phyloP scores from a whole-genome alignment of 2,113 vertebrate genomes.

The Lamprologus ornatipinnis region DNA sequence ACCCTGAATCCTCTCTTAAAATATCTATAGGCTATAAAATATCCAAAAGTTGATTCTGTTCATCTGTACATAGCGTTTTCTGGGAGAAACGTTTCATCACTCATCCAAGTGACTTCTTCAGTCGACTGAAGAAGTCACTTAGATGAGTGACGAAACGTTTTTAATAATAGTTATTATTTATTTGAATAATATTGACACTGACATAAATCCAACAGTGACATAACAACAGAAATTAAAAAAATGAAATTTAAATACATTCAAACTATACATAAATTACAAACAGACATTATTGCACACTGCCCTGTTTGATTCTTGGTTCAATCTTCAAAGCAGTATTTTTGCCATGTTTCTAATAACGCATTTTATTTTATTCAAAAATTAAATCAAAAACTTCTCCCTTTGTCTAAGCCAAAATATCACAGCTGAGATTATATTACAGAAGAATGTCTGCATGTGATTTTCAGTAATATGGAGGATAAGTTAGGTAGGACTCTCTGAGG shows the following conservation, averaged over 20 bases:
- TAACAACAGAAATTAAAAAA: slow-evolving; percentile 29
- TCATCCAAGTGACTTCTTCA: too few relatives aligned
- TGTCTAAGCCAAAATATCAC: neutral
- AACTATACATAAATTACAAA: neutral
- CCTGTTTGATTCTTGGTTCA: neutral
- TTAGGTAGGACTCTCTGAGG: slow-evolving; percentile 40
- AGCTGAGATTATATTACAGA: neutral
- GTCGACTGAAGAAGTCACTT: too few relatives aligned
- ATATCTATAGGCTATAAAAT: neutral
- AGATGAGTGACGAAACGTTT: too few relatives aligned
- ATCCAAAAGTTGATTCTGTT: too few relatives aligned
- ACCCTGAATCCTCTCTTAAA: neutral
- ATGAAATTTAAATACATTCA: slow-evolving; percentile 57
- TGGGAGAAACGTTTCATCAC: too few relatives aligned
- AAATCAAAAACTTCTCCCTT: neutral
- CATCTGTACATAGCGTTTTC: too few relatives aligned
- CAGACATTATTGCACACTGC: slow-evolving; percentile 56
- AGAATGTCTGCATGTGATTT: neutral
- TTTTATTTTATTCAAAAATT: neutral
- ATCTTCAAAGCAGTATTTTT: neutral
- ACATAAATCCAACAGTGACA: neutral
- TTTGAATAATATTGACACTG: neutral
- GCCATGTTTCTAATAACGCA: neutral
- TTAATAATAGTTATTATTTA: neutral
- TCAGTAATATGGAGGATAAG: slow-evolving; percentile 62